Evolutionary conservation across 2,888 invertebrate genomes (phyloP), one percentile per base, ranked within the genome.

Genomic region (Neuroscelio doddi): DNA sequence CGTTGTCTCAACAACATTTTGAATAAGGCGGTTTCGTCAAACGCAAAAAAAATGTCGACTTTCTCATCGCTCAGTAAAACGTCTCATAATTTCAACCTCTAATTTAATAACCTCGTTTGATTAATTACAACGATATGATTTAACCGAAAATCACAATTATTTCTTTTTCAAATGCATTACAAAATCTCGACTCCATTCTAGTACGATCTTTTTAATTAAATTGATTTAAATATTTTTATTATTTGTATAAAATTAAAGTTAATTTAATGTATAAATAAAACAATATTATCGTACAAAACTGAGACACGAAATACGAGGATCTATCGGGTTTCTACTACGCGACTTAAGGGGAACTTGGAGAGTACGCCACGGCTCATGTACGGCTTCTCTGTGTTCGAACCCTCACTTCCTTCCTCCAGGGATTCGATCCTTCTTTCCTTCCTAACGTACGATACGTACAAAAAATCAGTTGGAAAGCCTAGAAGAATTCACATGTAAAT

Each of bases 401-500:
- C 44, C 55, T 34, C 38, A 24, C 45, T 62, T 56, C 50, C 61
- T 50, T 55, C 52, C 52, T 49, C 12, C 30, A 34, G 30, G 52
- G 47, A 53, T 36, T 34, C 46, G 55, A 51, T 51, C 62, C 53
- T 52, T 59, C 45, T 46, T 55, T 49, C 50, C 50, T 44, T 32
- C 10, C 14, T 15, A 14, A 14, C 12, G n/a, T n/a, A n/a, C 8
- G 10, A 16, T 21, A 39, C 39, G 27, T 27, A 24, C 51, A 52
- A 65, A 56, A 49, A 56, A 42, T 38, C 32, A 38, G 21, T 45
- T 46, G 30, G 32, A 50, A 58, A 55, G 58, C 52, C 59, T 51
- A 36, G 27, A n/a, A n/a, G 59, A 56, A 52, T 63, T 56, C 39
- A 42, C 55, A 65, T 68, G 68, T 59, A 65, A 68, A 68, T 68